Base-by-base conservation (phyloP, 1,140 invertebrate genomes). In the Dreissena rostriformis region DNA sequence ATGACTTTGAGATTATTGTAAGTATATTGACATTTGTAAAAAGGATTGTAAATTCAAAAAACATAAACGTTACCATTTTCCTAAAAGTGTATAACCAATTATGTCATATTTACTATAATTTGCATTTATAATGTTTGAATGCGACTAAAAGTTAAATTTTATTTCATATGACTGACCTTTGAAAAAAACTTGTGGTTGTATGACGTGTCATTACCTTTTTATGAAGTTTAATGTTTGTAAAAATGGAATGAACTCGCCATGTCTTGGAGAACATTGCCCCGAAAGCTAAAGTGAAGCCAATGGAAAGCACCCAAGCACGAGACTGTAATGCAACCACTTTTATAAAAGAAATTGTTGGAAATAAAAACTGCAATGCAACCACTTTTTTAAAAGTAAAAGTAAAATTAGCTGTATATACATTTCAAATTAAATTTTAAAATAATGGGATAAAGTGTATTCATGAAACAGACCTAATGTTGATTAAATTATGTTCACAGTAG, bases 231-330 rank as follows among this genome's bases (percentile, higher is more conserved):
- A 99, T 97, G 93, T 99, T 98, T 10, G 98, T 99, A 91, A 99
- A 99, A 87, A 99, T 99, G 63, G 98, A 98, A 93, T 99, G 98
- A 0, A 99, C 98, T 24, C 98, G 94, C 98, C 98, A 99, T 0
- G 99, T 99, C 95, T 99, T 99, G 68, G 98, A 98, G 94, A 99
- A 99, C 99, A 99, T 99, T 52, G 98, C 98, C 5, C 99, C 99
- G 90, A 99, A 99, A 4, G 99, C 98, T 14, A 99, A 94, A 0
- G 98, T 99, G 94, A 99, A 99, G 0, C 99, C 99, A n/a, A 98
- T 96, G 96, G 99, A 99, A 70, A 99, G 94, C n/a, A 99, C 95
- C 98, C 98, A 99, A 0, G 98, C 97, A 71, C 98, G 92, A 8
- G 93, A 92, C 95, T 95, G 83, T 5, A 86, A 86, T 65, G 11